phyloP scores from a whole-genome alignment of 1,140 invertebrate genomes.

The Palaemon carinicauda region DNA sequence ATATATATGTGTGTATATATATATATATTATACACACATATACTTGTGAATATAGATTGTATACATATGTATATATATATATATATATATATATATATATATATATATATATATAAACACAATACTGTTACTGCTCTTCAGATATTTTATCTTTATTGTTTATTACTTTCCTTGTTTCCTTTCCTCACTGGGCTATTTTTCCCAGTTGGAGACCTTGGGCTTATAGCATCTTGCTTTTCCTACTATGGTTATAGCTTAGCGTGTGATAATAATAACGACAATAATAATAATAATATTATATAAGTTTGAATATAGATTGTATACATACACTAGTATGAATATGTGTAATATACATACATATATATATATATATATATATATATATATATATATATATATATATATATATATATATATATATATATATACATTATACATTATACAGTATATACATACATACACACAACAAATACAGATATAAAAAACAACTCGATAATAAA shows the following conservation, averaged over 20 bases:
- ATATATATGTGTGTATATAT: background rate
- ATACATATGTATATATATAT: background rate
- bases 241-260: no score
- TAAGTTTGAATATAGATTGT: no score
- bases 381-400: conserved; percentile 9
- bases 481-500: background rate
- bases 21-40: background rate
- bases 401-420: background rate
- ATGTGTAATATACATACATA: background rate
- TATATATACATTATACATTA: background rate
- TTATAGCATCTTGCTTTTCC: no score
- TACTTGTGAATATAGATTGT: background rate
- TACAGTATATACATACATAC: background rate
- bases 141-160: no score
- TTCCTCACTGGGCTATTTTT: no score
- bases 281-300: no score
- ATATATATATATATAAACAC: background rate
- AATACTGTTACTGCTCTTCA: no score
- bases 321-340: background rate
- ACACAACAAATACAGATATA: background rate
- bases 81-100: background rate
- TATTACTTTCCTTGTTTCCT: no score
- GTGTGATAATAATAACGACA: no score
- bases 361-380: background rate
- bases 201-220: no score